Evolutionary conservation across 2,797 vertebrate species (phyloP), one percentile per base, ranked within the genome.

Genomic region (Megalops cyprinoides): DNA sequence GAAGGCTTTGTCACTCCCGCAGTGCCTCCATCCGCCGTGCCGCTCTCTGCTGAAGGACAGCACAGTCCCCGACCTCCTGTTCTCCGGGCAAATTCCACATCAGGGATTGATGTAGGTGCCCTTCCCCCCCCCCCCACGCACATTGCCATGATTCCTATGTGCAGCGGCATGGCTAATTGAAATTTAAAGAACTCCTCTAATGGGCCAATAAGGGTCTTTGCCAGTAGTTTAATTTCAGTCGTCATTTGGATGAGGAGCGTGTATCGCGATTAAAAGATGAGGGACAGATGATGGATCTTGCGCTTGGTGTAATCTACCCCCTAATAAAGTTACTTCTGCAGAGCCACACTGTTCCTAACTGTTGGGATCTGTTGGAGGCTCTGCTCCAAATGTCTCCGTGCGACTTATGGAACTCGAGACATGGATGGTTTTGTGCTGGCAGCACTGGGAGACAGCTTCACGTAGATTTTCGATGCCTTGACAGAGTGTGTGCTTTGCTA

Each of bases 391-490:
- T 58, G 58, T 25, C 58, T 28, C 25, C 7, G 58, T 12, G 20
- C 0, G 34, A 62, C 62, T 3, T 4, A 7, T 14, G 28, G 25
- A 31, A 15, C 14, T 60, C 25, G 28, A 31, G 12, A 67, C 62
- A 37, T 7, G 18, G 34, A 67, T 67, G 14, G 67, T 67, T 67
- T 39, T 62, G 28, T 62, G 58, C 34, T 58, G 34, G 28, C 34
- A 67, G 31, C 39, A 44, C 67, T 42, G 37, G 20, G 4, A 44
- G 42, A 39, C 12, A 4, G 67, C 67, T n/a, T n/a, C 44, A 71
- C 44, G 71, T 71, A 71, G 37, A 71, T 71, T 44, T 65, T n/a
- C 44, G n/a, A 37, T 37, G 71, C 67, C 39, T 44, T 37, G 67
- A 71, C 37, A 71, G 34, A 9, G 37, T 5, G 15, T 28, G 4